Percentiles rank a stretch among this genome's conserved stretches.
Evolutionary conservation across 2,888 invertebrate species (phyloP).

Genomic region (Trachelus stipa): DNA sequence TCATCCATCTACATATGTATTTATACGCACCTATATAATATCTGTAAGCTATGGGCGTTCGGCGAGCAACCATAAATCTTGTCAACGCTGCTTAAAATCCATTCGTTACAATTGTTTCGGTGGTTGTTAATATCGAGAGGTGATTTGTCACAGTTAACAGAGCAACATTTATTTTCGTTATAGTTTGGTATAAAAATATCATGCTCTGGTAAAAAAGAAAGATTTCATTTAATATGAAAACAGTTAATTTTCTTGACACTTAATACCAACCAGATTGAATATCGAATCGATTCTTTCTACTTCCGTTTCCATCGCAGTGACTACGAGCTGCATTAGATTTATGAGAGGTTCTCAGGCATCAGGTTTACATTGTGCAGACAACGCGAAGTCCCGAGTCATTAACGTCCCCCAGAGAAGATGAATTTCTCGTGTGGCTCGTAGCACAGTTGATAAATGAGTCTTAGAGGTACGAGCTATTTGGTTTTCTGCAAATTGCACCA

Average conservation of each 20-base stretch:
- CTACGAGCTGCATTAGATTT: background rate
- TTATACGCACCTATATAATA: too few species aligned
- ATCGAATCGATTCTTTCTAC: background rate
- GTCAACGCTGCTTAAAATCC: background rate
- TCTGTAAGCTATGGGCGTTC: too few species aligned
- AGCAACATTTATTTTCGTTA: background rate
- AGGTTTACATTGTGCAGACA: background rate
- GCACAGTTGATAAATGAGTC: background rate
- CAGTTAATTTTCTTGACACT: background rate
- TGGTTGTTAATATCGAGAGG: background rate
- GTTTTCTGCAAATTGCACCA: background rate
- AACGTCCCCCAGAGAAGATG: background rate
- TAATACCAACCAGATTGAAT: background rate
- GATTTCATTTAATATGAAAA: too few species aligned
- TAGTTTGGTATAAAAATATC: background rate
- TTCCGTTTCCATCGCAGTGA: background rate
- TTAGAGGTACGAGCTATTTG: background rate
- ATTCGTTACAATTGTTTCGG: background rate
- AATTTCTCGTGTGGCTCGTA: slow-evolving; percentile 3
- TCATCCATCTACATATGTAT: too few species aligned
- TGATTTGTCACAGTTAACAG: background rate
- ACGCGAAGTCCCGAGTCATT: background rate
- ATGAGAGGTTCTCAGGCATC: background rate
- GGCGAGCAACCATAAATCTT: too few species aligned
- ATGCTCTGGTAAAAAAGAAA: background rate